Percentiles rank a stretch among this genome's conserved stretches.
Conservation (phyloP, 1,140 invertebrate species). For the Bombus breviceps region DNA sequence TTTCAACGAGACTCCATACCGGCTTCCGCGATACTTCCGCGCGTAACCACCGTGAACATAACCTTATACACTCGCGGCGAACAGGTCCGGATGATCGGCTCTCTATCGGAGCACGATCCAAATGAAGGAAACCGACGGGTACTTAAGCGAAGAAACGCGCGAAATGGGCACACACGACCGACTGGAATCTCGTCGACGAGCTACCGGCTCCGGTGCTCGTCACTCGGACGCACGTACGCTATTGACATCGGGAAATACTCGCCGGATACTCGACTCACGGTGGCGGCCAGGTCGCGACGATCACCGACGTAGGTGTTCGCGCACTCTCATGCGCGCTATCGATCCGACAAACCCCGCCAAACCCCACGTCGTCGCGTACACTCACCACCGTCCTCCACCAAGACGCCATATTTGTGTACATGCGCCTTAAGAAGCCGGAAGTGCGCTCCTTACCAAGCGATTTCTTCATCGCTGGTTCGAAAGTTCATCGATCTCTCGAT, state of each 20-base stretch:
- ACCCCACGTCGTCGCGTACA: constrained; percentile 29
- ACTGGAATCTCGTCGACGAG: constrained; percentile 25
- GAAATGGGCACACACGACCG: constrained; percentile 13
- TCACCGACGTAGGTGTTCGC: constrained; percentile 51
- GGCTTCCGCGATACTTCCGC: constrained; percentile 64
- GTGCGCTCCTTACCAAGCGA: background rate
- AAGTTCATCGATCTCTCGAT: constrained; percentile 45
- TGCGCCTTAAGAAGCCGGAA: constrained; percentile 37
- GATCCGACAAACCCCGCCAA: constrained; percentile 59
- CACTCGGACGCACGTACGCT: constrained; percentile 65
- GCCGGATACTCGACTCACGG: constrained; percentile 46
- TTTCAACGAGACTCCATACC: constrained; percentile 53
- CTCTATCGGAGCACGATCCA: constrained; percentile 1
- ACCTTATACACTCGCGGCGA: constrained; percentile 41
- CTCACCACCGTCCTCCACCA: background rate
- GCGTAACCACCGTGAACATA: constrained; percentile 45
- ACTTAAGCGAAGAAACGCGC: background rate
- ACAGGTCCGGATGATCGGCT: background rate
- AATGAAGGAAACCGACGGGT: background rate
- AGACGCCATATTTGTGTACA: constrained; percentile 37
- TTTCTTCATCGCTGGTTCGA: constrained; percentile 30
- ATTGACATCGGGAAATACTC: constrained; percentile 66
- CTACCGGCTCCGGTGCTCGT: constrained; percentile 57
- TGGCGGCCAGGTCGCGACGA: constrained; percentile 48
- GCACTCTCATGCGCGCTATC: constrained; percentile 65